Percentiles rank a stretch among this genome's conserved stretches.
Conservation (phyloP, 1,140 invertebrate genomes). For the Vollenhovia emeryi region DNA sequence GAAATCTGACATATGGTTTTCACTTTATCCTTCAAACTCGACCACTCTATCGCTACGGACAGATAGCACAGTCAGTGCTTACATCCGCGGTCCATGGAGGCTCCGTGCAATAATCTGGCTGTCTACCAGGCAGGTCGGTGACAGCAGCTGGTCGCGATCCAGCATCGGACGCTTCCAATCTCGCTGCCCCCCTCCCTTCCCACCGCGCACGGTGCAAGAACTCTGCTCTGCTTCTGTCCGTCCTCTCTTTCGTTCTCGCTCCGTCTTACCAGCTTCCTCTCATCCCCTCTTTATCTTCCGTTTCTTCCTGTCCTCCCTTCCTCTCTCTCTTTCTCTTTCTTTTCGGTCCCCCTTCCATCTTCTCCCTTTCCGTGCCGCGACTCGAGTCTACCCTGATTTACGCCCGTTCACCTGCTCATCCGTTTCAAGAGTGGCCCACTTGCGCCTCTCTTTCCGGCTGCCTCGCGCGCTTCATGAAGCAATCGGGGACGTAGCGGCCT, state of each 20-base stretch:
- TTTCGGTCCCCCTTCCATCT: conserved; percentile 43
- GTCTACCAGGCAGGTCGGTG: conserved; percentile 62
- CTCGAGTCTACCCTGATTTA: conserved; percentile 77
- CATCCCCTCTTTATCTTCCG: conserved; percentile 47
- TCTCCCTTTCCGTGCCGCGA: conserved; percentile 19
- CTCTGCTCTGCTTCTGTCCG: conserved; percentile 42
- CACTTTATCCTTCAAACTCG: conserved; percentile 8
- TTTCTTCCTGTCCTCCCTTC: conserved; percentile 7
- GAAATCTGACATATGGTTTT: conserved; percentile 6
- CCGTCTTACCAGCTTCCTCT: not conserved
- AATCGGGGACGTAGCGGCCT: conserved; percentile 25
- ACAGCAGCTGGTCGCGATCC: conserved; percentile 76
- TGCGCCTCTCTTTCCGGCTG: conserved; percentile 73
- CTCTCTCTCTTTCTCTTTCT: conserved; percentile 1
- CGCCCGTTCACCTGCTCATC: conserved; percentile 78
- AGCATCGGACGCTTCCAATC: conserved; percentile 58
- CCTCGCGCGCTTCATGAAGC: conserved; percentile 42
- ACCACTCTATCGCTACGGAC: conserved; percentile 13
- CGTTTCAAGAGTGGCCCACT: conserved; percentile 78
- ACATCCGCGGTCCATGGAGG: conserved; percentile 24
- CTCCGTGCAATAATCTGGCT: conserved; percentile 65
- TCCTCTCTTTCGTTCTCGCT: conserved; percentile 40
- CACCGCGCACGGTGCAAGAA: conserved; percentile 39
- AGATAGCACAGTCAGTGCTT: conserved; percentile 4
- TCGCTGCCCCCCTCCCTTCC: conserved; percentile 11